Evolutionary conservation across 2,113 vertebrate genomes (phyloP), one percentile per base, ranked within the genome.

Genomic region (Leuciscus idus): DNA sequence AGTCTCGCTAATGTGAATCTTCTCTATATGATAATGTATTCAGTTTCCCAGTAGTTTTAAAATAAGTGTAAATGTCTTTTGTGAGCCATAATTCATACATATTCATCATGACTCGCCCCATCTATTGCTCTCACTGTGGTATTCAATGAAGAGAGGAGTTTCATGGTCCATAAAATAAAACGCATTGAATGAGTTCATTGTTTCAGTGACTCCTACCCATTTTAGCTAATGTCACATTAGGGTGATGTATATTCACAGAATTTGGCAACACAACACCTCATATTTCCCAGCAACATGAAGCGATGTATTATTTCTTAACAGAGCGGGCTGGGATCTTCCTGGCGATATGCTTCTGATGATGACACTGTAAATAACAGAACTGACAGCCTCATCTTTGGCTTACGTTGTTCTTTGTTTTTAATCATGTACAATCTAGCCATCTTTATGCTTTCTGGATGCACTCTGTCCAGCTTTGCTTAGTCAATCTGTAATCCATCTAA

Each of bases 191-290:
- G 9, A 48, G 59, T 9, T 61, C 17, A 62, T 80, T 83, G 87
- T 88, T 88, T 86, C 4, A 78, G 28, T 43, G 36, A 83, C 62
- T 83, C 84, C 79, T 73, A 83, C 80, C 36, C 46, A 30, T 73
- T 46, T 23, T 2, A 57, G 52, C 62, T 55, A 81, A 61, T 62
- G 73, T 59, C 78, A 70, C 78, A 82, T 61, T 78, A n/a, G 73
- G 64, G 80, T 83, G 28, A n/a, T 83, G 23, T 46, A 15, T 5
- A 50, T 23, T 85, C 68, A 28, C 36, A 39, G 33, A 52, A 62
- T 33, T 26, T 61, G 55, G 33, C 26, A 59, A 59, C n/a, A 70
- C 36, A n/a, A 9, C 33, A 79, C 55, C 77, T 61, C 2, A 6
- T 61, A 79, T 79, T 59, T 59, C 2, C 50, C 50, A 39, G 52